phyloP scores from a whole-genome alignment of 2,797 vertebrate genomes.

The Carcharodon carcharias region DNA sequence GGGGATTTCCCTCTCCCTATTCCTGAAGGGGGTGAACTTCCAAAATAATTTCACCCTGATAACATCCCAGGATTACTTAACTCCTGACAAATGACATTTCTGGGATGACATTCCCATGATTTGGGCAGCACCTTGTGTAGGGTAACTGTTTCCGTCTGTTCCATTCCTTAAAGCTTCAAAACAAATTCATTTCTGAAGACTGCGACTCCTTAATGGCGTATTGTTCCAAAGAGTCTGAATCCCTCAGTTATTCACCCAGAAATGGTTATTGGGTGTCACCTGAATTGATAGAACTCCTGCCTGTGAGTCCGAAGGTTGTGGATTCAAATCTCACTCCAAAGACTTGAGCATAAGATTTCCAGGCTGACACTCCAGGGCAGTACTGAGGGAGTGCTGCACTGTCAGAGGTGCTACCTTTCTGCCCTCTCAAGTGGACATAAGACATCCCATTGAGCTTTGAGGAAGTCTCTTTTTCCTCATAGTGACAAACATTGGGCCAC shows the following conservation, averaged over 20 bases:
- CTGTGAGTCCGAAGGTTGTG: background rate
- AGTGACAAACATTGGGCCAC: background rate
- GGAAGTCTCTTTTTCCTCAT: background rate
- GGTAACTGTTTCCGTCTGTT: background rate
- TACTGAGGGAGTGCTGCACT: background rate
- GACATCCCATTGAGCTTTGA: background rate
- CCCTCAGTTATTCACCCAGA: background rate
- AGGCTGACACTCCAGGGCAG: background rate
- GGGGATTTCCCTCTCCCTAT: background rate
- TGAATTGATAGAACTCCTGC: background rate
- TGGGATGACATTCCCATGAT: background rate
- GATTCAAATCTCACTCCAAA: background rate
- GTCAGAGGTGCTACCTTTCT: background rate
- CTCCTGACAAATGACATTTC: background rate
- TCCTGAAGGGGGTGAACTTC: background rate
- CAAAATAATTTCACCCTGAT: background rate
- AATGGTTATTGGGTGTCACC: background rate
- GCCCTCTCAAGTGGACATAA: background rate
- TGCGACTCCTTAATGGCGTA: background rate
- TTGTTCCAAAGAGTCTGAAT: background rate
- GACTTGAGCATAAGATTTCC: background rate
- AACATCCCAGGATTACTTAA: background rate
- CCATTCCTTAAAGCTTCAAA: background rate
- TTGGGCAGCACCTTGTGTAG: background rate
- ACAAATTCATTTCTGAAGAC: background rate